Base-by-base conservation (phyloP, 2,888 invertebrate genomes). In the Invenusta paracnida region DNA sequence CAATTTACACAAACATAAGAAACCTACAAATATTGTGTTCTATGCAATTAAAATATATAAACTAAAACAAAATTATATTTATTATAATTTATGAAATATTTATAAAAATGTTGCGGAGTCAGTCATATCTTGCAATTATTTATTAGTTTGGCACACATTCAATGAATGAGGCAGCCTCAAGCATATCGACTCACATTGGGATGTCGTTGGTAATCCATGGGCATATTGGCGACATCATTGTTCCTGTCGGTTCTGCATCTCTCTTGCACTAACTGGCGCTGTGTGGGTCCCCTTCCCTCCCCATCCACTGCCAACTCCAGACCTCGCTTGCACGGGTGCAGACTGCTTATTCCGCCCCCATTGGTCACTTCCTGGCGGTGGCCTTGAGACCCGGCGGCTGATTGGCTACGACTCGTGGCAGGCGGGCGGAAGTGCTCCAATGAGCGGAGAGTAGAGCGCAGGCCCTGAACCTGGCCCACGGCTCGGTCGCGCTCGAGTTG, bases 401-500 rank as follows among this genome's bases (percentile, higher is more conserved):
- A 28, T 84, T 67, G n/a, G 17, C 28, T 30, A 0, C n/a, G 28
- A 29, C 48, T 28, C 25, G 28, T 30, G 29, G 30, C 82, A 28
- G 83, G 86, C 66, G 82, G 17, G 67, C 30, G 29, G 25, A 48
- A 82, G 30, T 86, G 85, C n/a, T 87, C 87, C 66, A 82, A 29
- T 73, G 66, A 30, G 30, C 87, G 29, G n/a, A 86, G 31, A 11
- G 85, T 86, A 17, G 86, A 30, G 28, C 79, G 86, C 11, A 86
- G 29, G 11, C 86, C 86, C 27, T 89, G 88, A 30, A 91, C 89
- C 87, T 91, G 91, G n/a, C 90, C 90, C 29, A 90, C 88, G n/a
- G 90, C 90, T 29, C 91, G 88, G 87, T 91, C 91, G 31, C 90
- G 87, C 88, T 92, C 91, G 86, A 92, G 88, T 84, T 90, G 90